A percentile compares a stretch with the other conserved stretches of the same genome.
These are phyloP conservation scores for Pollenia labialis DNA, from an alignment of 2,888 invertebrate genomes.

Conservation along the genomic window DNA sequence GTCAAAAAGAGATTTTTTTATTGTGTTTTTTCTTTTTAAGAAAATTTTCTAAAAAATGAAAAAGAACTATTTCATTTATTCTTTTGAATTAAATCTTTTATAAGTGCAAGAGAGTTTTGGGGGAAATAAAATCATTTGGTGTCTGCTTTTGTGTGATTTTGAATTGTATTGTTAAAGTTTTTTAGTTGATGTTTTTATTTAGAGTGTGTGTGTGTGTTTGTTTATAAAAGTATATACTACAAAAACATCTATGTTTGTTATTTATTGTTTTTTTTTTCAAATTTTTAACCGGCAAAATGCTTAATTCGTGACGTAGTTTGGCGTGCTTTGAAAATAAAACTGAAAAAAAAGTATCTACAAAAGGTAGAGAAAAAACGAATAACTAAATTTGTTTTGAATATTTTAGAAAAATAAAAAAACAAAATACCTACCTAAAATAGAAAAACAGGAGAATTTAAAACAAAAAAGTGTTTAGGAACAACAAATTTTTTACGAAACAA, in stretches of 20 bases:
- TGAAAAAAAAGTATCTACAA: constrained; percentile 1
- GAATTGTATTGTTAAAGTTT: constrained; percentile 44
- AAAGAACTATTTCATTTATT: neutral
- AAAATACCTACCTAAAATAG: no score
- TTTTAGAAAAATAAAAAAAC: constrained; percentile 32
- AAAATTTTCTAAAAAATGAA: constrained; percentile 1
- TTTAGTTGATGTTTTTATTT: constrained; percentile 49
- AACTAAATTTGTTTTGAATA: constrained; percentile 35
- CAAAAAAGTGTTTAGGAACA: no score
- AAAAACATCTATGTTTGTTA: constrained; percentile 50
- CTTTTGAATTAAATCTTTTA: no score
- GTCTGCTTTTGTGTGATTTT: constrained; percentile 26
- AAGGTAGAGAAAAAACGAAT: neutral
- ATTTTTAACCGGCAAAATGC: constrained; percentile 70
- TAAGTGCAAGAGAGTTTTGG: constrained; percentile 50
- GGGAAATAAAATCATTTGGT: constrained; percentile 23
- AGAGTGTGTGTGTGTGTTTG: constrained; percentile 28
- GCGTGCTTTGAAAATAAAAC: constrained; percentile 55
- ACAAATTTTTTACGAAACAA: no score
- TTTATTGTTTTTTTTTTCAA: constrained; percentile 39
- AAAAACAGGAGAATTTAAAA: no score
- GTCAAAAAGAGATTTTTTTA: constrained; percentile 16
- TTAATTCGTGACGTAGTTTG: constrained; percentile 66
- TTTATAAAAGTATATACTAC: constrained; percentile 7
- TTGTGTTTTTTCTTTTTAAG: neutral